Evolutionary conservation across 2,888 invertebrate species (phyloP).

Genomic region (Nomada ferruginata): DNA sequence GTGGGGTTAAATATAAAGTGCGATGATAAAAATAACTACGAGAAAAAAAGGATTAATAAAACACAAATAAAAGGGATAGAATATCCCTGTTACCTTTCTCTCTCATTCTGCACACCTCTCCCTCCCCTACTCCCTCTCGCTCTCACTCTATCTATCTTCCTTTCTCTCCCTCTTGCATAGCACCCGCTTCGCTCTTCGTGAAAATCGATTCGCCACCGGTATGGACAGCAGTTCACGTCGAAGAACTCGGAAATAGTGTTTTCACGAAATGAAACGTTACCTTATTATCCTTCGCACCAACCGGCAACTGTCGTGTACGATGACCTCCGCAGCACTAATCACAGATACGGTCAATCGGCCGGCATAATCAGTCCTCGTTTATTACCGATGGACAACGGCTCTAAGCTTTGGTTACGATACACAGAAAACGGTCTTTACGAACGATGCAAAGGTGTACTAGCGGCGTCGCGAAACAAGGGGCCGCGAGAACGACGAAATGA

Average conservation of each 20-base stretch:
- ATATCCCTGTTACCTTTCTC: slow-evolving; percentile 29
- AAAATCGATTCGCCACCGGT: slow-evolving; percentile 71
- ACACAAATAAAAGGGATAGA: background rate
- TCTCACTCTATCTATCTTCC: background rate
- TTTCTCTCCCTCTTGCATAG: slow-evolving; percentile 35
- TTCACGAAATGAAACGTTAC: slow-evolving; percentile 42
- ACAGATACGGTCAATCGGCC: slow-evolving; percentile 42
- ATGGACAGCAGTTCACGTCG: slow-evolving; percentile 64
- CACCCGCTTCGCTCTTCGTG: slow-evolving; percentile 54
- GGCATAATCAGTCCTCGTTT: slow-evolving; percentile 26
- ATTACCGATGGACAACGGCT: background rate
- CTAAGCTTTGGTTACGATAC: slow-evolving; percentile 14
- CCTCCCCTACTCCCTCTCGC: slow-evolving; percentile 35
- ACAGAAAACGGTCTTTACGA: slow-evolving; percentile 3
- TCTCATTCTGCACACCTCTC: slow-evolving; percentile 24
- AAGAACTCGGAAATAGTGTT: slow-evolving; percentile 46
- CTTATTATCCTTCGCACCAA: slow-evolving; percentile 43
- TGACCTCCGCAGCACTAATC: slow-evolving; percentile 33
- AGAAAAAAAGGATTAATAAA: background rate
- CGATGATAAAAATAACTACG: no score
- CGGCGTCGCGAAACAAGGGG: slow-evolving; percentile 10
- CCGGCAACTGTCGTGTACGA: slow-evolving; percentile 30
- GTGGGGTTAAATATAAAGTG: background rate
- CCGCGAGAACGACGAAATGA: slow-evolving; percentile 23
- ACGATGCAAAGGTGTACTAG: slow-evolving; percentile 6